Conservation (phyloP, 2,888 invertebrate species). For the Tiliacea citrago region DNA sequence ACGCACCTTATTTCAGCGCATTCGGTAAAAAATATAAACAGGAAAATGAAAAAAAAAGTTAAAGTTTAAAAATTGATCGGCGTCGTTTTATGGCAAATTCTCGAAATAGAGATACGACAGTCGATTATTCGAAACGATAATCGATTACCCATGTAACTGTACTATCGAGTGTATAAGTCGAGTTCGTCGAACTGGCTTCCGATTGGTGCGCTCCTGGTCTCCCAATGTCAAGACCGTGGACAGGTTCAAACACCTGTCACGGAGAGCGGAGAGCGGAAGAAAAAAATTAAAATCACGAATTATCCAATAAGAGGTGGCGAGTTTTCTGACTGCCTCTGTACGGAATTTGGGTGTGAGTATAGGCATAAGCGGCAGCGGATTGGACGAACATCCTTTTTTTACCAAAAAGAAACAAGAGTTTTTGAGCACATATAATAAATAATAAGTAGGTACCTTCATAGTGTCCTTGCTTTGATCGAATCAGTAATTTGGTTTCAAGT, state of each 20-base stretch:
- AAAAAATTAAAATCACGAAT: constrained; percentile 88
- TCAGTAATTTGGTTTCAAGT: fast-evolving
- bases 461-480: fast-evolving
- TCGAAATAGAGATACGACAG: constrained; percentile 62
- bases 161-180: constrained; percentile 70
- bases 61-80: constrained; percentile 54
- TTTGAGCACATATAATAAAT: not conserved
- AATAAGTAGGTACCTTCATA: not conserved
- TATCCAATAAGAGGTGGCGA: constrained; percentile 86
- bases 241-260: constrained; percentile 88
- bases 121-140: constrained; percentile 68
- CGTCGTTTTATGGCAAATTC: constrained; percentile 62
- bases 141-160: constrained; percentile 77
- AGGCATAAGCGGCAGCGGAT: constrained; percentile 67
- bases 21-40: constrained; percentile 33
- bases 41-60: constrained; percentile 34
- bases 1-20: no score
- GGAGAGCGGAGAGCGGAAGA: constrained; percentile 62
- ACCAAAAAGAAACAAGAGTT: not conserved
- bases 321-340: constrained; percentile 78
- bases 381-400: not conserved
- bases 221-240: constrained; percentile 87
- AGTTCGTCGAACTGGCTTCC: constrained; percentile 76
- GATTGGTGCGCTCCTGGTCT: constrained; percentile 70
- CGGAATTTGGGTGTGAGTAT: constrained; percentile 38